phyloP scores from a whole-genome alignment of 2,113 vertebrate genomes.

The Struthidea cinerea region DNA sequence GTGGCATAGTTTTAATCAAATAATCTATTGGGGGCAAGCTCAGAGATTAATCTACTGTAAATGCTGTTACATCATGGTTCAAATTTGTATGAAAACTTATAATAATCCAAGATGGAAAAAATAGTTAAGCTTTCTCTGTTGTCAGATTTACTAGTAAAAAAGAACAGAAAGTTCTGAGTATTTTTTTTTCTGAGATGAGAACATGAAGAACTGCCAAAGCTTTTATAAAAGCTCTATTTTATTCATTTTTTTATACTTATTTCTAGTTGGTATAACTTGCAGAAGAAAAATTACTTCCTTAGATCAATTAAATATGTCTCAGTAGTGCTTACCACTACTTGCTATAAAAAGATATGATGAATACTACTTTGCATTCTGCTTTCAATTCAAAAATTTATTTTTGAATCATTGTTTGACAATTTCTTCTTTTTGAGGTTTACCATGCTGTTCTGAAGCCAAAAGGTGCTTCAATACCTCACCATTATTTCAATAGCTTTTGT shows the following conservation, averaged over 20 bases:
- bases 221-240: background rate
- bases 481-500: background rate
- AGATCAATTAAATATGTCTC: background rate
- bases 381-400: background rate
- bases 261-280: background rate
- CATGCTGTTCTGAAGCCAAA: background rate
- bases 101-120: background rate
- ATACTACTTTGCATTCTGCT: background rate
- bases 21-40: background rate
- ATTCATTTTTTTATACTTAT: background rate
- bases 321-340: background rate
- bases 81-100: background rate
- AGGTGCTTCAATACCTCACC: background rate
- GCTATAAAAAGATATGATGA: background rate
- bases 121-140: background rate
- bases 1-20: background rate
- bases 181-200: conserved; percentile 2
- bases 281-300: background rate
- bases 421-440: background rate
- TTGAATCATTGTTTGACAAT: background rate
- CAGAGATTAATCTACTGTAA: background rate
- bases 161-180: background rate
- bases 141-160: background rate
- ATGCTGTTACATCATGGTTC: background rate
- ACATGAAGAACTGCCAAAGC: conserved; percentile 8